Conservation (phyloP, 2,797 vertebrate species). For the Champsocephalus esox region DNA sequence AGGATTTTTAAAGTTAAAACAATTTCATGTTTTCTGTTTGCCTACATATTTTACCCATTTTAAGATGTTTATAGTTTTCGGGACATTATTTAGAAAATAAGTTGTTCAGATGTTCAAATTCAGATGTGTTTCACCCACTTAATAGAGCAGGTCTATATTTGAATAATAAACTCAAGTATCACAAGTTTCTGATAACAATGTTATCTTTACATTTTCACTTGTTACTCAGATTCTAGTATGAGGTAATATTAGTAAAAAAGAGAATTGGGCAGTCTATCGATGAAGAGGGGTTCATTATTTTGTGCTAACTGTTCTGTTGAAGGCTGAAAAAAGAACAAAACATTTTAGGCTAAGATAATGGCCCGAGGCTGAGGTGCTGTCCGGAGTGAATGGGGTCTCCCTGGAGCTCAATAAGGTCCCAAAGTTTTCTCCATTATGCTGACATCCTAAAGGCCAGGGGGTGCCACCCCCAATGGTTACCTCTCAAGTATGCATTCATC, state of each 20-base stretch:
- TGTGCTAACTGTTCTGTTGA: conserved; percentile 57
- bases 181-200: neutral
- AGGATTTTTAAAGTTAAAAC: neutral
- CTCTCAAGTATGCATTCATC: conserved; percentile 91
- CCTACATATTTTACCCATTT: neutral
- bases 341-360: conserved; percentile 76
- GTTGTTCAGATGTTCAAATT: neutral
- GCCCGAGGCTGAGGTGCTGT: conserved; percentile 56
- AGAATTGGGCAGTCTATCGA: conserved; percentile 65
- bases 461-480: conserved; percentile 91
- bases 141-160: neutral
- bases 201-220: neutral
- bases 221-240: conserved; percentile 3
- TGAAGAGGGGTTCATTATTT: conserved; percentile 77
- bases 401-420: conserved; percentile 92
- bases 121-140: neutral
- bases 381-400: conserved; percentile 88
- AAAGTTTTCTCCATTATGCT: conserved; percentile 94
- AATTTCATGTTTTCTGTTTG: neutral
- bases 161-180: too few relatives aligned
- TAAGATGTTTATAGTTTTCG: neutral
- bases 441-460: conserved; percentile 90
- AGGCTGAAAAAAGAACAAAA: conserved; percentile 71
- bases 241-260: conserved; percentile 49
- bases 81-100: neutral